Percentiles rank a stretch among this genome's conserved stretches.
These are phyloP conservation scores for Toxotes jaculatrix DNA, from an alignment of 2,113 vertebrate species.

Conservation along the genomic window DNA sequence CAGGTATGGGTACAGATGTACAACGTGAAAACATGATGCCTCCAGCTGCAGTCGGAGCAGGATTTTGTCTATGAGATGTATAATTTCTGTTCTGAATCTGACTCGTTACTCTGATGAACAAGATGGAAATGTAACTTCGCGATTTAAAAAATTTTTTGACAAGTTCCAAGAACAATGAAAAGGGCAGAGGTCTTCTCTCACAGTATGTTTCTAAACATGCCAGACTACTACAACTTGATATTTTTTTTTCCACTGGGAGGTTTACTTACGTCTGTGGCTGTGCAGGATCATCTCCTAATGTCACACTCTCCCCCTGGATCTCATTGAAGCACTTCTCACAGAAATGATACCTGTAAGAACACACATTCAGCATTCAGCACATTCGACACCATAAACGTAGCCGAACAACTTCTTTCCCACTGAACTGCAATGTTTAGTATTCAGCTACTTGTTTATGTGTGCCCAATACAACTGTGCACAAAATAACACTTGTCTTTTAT, in stretches of 20 bases:
- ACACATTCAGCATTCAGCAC: constrained; percentile 60
- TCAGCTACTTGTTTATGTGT: background rate
- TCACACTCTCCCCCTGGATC: constrained; percentile 99
- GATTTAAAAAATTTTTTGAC: background rate
- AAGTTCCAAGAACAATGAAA: background rate
- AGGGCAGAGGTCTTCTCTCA: background rate
- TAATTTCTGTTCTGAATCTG: background rate
- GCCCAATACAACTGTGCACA: background rate
- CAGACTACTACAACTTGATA: no score
- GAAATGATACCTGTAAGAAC: constrained; percentile 97
- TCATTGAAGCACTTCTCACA: constrained; percentile 99
- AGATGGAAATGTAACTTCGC: background rate
- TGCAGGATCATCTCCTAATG: constrained; percentile 97
- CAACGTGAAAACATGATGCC: no score
- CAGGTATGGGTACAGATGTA: no score
- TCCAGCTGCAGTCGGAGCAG: background rate
- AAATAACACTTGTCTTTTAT: constrained; percentile 15
- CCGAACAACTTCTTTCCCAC: background rate
- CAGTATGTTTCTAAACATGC: background rate
- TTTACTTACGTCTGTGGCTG: constrained; percentile 97
- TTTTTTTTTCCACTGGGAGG: background rate
- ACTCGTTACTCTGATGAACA: background rate
- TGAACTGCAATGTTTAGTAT: background rate
- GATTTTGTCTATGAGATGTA: background rate
- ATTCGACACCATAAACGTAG: background rate